Percentiles rank a stretch among this genome's conserved stretches.
Evolutionary conservation across 2,113 vertebrate genomes (phyloP).

Genomic region (Leucopsar rothschildi): DNA sequence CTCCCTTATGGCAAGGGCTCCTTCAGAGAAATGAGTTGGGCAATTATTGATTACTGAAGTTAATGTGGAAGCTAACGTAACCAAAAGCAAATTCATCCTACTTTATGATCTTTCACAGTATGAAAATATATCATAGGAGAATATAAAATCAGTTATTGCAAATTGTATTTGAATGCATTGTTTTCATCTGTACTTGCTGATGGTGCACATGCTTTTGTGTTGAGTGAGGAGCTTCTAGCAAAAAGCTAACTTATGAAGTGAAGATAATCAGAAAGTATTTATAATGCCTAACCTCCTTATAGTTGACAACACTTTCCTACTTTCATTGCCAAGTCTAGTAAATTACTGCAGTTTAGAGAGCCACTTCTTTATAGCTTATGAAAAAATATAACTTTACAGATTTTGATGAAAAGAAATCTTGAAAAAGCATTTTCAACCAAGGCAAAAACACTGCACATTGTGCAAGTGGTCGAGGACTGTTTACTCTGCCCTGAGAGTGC

Average conservation of each 20-base stretch:
- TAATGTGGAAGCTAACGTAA: background rate
- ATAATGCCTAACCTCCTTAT: background rate
- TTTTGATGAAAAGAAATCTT: background rate
- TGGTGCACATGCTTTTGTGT: background rate
- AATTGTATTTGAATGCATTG: background rate
- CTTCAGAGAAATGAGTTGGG: background rate
- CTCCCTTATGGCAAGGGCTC: background rate
- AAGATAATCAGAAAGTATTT: background rate
- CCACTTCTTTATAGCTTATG: background rate
- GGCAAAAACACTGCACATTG: rapidly evolving
- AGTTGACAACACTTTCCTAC: background rate
- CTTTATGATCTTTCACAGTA: background rate
- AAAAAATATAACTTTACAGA: background rate
- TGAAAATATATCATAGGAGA: background rate
- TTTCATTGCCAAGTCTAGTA: background rate
- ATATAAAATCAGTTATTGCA: background rate
- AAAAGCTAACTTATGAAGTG: rapidly evolving
- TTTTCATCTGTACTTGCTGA: constrained; percentile 3
- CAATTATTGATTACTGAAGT: background rate
- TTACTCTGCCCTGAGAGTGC: background rate
- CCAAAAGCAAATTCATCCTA: background rate
- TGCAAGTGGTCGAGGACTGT: rapidly evolving
- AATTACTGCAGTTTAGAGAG: background rate
- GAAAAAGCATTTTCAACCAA: background rate
- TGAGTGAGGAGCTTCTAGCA: background rate